Evolutionary conservation across 2,888 invertebrate genomes (phyloP).

Genomic region (Tetanocera ferruginea): DNA sequence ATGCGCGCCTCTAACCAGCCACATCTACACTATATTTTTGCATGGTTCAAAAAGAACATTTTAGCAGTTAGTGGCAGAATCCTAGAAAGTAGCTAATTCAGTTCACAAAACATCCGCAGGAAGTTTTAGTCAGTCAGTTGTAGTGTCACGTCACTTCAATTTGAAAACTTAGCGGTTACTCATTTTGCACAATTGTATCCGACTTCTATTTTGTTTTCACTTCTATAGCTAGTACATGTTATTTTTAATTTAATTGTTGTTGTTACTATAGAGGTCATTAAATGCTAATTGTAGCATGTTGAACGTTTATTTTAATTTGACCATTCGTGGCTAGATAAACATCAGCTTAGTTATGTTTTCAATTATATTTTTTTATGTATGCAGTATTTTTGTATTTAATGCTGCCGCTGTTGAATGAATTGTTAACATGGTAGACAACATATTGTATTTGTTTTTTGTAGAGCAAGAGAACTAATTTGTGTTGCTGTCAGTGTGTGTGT

Average conservation of each 20-base stretch:
- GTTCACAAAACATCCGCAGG: too few species aligned
- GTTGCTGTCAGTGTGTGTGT: too few species aligned
- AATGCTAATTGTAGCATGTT: slow-evolving; percentile 8
- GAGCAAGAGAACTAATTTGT: too few species aligned
- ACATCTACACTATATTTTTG: too few species aligned
- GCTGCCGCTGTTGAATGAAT: background rate
- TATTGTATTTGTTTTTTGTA: background rate
- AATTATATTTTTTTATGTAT: background rate
- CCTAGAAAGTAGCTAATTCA: too few species aligned
- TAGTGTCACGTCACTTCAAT: too few species aligned
- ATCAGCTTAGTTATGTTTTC: slow-evolving; percentile 2
- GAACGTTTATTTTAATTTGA: slow-evolving; percentile 16
- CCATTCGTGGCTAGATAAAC: slow-evolving; percentile 1
- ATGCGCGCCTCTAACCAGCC: too few species aligned
- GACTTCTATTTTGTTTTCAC: background rate
- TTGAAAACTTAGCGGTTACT: too few species aligned
- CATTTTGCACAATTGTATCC: too few species aligned
- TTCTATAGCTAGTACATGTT: background rate
- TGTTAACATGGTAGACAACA: slow-evolving; percentile 12
- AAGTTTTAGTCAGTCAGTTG: too few species aligned
- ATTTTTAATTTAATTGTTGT: background rate
- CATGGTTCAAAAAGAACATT: too few species aligned
- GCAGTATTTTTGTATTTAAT: background rate
- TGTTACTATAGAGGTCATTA: background rate
- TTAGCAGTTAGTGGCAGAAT: too few species aligned